These are phyloP conservation scores for Mirza zaza DNA, from an alignment of 2,113 vertebrate genomes.

Conservation along the genomic window DNA sequence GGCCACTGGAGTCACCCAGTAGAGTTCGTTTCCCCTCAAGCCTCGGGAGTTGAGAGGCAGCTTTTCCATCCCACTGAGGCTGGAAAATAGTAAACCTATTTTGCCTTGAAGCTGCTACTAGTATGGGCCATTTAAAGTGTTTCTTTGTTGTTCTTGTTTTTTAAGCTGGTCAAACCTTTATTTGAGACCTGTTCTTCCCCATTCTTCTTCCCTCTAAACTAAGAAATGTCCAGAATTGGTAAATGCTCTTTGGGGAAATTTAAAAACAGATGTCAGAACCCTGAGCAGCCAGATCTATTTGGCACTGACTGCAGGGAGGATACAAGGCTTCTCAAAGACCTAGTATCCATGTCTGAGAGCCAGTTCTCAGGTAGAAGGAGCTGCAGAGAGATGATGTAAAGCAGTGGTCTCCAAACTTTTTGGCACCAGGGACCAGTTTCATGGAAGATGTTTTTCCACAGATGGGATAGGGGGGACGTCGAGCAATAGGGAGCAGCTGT, in stretches of 20 bases:
- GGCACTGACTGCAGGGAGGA: neutral
- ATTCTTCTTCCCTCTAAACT: neutral
- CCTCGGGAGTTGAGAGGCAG: neutral
- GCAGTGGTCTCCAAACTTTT: too few species aligned
- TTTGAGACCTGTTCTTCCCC: neutral
- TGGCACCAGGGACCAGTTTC: too few species aligned
- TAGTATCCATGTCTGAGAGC: rapidly evolving
- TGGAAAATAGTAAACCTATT: neutral
- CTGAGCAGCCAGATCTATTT: neutral
- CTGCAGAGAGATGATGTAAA: too few species aligned
- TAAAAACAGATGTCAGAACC: neutral
- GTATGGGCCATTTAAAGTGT: neutral
- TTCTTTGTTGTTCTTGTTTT: neutral
- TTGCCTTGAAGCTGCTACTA: neutral
- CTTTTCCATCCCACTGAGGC: neutral
- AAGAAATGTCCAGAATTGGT: neutral
- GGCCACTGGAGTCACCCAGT: rapidly evolving
- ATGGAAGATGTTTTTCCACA: too few species aligned
- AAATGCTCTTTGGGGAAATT: neutral
- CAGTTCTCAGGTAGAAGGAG: rapidly evolving
- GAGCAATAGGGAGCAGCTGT: too few species aligned
- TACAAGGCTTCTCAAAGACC: neutral
- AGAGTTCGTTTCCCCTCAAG: neutral
- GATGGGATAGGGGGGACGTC: too few species aligned
- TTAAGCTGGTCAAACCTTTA: neutral